Evolutionary conservation across 2,797 vertebrate species (phyloP), one percentile per base, ranked within the genome.

Genomic region (Enteromius anoplus): DNA sequence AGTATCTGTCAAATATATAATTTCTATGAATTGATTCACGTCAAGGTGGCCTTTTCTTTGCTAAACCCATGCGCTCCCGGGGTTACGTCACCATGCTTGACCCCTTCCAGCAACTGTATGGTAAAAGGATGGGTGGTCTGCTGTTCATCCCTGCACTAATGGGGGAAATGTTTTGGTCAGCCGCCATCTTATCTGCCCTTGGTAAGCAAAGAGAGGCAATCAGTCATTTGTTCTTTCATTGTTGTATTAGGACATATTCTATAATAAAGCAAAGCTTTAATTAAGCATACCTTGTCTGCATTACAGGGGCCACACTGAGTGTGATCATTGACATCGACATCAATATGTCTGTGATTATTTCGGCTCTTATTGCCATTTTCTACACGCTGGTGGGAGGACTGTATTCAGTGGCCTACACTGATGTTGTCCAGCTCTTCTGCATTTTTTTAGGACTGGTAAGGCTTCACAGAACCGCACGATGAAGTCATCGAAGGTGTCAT

Each of bases 121-220:
- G 98, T 42, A 97, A 98, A 91, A 95, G 98, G 71, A 99, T 99
- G 98, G 98, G 98, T 0, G 98, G 98, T 5, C 94, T 99, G 71
- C 94, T 99, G 10, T 99, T 99, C 90, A 97, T 99, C 92, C 98
- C 98, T 23, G 98, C 98, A 0, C 93, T 99, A 73, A 98, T 99
- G 97, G 98, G 98, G 29, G 98, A 99, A 90, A 99, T 99, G 92
- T 99, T 99, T 94, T 99, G 98, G 98, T 98, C 98, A 0, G 98
- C 97, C 32, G 98, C 98, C 87, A 98, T 99, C 86, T 96, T 99
- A 81, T 98, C 97, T 14, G 98, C 98, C 70, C 94, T 99, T 78
- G 98, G 98, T 99, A 92, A 95, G 95, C 64, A 82, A 42, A 78
- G n/a, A 37, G 15, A 40, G 45, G 23, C 8, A 47, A 40, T 66